Conservation (phyloP, 2,888 invertebrate genomes). For the Sphaerophoria rueppellii region DNA sequence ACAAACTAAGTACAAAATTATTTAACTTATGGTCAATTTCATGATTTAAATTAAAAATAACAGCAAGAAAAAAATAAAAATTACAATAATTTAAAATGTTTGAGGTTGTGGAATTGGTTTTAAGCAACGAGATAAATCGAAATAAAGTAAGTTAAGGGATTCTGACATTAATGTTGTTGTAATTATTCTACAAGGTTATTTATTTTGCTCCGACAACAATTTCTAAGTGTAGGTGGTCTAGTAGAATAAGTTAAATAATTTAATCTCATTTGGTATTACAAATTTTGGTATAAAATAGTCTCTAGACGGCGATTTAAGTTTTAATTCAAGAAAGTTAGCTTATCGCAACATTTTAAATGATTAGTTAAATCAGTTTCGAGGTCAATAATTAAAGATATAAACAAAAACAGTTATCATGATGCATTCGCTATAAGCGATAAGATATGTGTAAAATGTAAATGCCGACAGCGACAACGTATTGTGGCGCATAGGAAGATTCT, state of each 20-base stretch:
- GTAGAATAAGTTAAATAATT: no score
- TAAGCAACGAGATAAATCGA: conserved; percentile 38
- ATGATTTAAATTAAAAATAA: not conserved
- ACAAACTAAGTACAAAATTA: not conserved
- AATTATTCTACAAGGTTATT: no score
- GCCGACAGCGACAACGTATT: no score
- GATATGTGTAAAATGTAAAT: not conserved
- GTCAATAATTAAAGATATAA: not conserved
- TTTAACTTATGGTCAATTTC: not conserved
- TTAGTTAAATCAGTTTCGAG: not conserved
- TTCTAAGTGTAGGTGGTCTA: no score
- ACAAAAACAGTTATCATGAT: not conserved
- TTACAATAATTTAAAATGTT: conserved; percentile 15
- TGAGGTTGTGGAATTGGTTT: conserved; percentile 32
- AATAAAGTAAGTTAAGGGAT: conserved; percentile 34
- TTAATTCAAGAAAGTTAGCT: not conserved
- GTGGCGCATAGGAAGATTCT: no score
- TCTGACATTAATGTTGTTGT: not conserved
- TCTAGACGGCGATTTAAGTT: no score
- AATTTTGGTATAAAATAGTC: no score
- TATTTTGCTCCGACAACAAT: no score
- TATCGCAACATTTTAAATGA: not conserved
- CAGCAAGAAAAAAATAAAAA: not conserved
- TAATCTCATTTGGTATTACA: no score
- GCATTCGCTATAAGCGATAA: not conserved